Base-by-base conservation (phyloP, 2,797 vertebrate species). In the Cichlasoma orientale region DNA sequence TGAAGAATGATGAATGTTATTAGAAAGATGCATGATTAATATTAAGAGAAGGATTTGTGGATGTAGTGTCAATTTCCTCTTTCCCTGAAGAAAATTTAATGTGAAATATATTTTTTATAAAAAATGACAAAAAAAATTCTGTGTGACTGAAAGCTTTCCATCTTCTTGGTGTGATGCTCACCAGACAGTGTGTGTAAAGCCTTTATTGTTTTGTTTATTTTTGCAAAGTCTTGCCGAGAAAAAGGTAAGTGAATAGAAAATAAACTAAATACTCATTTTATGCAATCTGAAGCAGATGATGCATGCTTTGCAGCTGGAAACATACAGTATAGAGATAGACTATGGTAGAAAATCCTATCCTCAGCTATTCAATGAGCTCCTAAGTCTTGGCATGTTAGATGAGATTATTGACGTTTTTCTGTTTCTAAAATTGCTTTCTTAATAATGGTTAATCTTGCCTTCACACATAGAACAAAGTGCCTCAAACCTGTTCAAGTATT, bases 391-490 rank as follows among this genome's bases (percentile, higher is more conserved):
- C 74, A 85, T 89, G 83, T 88, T 86, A 78, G 44, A 88, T 72
- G 27, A 75, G 21, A 47, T 47, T 38, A 56, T 71, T 85, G 77
- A 47, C 29, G 69, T 84, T 87, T 80, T 83, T 83, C 25, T 82
- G 69, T 81, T 85, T 86, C 61, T 79, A 77, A 82, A 83, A 77
- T 55, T 82, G 68, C 50, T 89, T 88, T 88, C 41, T 80, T 80
- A 83, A 56, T 86, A 88, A 87, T 74, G 84, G 85, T 79, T 89
- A 86, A 89, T 85, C 87, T 85, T 90, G 90, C 92, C 89, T 92
- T 92, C 86, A 88, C 77, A 80, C 68, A 86, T 75, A 84, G 72
- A 83, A 88, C 85, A 88, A 95, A 93, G 94, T 95, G 94, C 94
- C 94, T 95, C 74, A 86, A 86, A 90, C 77, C 91, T 93, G 91